Evolutionary conservation across 2,113 vertebrate species (phyloP).

Genomic region (Catagonus wagneri): DNA sequence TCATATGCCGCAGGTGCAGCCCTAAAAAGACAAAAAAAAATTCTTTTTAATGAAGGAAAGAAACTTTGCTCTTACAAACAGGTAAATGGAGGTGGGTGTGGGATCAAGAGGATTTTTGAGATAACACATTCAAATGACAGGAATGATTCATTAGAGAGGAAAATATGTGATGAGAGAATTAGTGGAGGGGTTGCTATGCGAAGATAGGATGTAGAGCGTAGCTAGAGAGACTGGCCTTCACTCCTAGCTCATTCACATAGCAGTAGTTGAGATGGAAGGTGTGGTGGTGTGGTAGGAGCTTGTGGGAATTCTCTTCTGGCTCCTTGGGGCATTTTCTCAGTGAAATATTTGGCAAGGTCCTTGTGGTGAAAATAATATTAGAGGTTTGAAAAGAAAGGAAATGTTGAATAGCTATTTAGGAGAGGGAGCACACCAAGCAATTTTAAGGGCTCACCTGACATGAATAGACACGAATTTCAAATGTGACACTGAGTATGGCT

Average conservation of each 20-base stretch:
- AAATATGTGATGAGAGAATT: not conserved
- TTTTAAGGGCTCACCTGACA: not conserved
- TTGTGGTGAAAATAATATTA: not conserved
- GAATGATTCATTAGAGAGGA: not conserved
- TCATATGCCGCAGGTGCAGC: too few relatives aligned
- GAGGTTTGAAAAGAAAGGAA: not conserved
- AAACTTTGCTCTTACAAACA: not conserved
- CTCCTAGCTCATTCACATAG: not conserved
- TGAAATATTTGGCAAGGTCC: not conserved
- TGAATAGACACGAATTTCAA: constrained; percentile 34
- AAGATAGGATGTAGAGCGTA: not conserved
- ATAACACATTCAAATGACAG: not conserved
- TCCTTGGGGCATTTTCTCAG: constrained; percentile 13
- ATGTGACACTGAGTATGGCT: not conserved
- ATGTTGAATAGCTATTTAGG: not conserved
- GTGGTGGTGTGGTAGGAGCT: not conserved
- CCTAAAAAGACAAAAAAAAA: too few relatives aligned
- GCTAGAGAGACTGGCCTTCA: not conserved
- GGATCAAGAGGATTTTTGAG: constrained; percentile 26
- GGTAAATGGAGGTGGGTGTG: not conserved
- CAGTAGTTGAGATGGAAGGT: not conserved
- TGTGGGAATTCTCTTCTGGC: not conserved
- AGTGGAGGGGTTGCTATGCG: not conserved
- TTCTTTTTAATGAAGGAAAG: not conserved
- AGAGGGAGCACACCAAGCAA: not conserved